A percentile compares a stretch with the other conserved stretches of the same genome.
Evolutionary conservation across 2,888 invertebrate genomes (phyloP).

Genomic region (Tuta absoluta): DNA sequence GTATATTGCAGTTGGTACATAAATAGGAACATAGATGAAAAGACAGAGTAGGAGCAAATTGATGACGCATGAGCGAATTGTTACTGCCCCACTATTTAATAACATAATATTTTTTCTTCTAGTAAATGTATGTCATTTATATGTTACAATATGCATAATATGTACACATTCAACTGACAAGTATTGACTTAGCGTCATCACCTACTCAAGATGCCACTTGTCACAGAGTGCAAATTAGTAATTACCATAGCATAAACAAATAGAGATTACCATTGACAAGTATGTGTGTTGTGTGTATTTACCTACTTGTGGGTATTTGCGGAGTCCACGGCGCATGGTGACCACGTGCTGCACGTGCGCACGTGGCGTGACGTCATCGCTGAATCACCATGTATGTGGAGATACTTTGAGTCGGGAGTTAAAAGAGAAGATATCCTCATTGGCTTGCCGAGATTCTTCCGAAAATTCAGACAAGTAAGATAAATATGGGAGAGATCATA

Average conservation of each 20-base stretch:
- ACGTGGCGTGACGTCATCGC: slow-evolving; percentile 41
- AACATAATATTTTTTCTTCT: not conserved
- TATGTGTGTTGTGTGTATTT: slow-evolving; percentile 15
- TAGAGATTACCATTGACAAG: slow-evolving; percentile 22
- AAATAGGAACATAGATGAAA: no score
- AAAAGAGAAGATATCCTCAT: no score
- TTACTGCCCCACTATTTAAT: not conserved
- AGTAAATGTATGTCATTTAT: not conserved
- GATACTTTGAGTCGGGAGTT: not conserved
- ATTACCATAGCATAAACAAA: slow-evolving; percentile 19
- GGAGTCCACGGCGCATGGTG: slow-evolving; percentile 38
- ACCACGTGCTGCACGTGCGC: slow-evolving; percentile 39
- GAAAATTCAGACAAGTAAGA: no score
- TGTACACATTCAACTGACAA: slow-evolving; percentile 5
- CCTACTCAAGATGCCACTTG: slow-evolving; percentile 17
- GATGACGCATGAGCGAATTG: no score
- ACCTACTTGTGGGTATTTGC: slow-evolving; percentile 15
- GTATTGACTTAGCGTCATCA: slow-evolving; percentile 14
- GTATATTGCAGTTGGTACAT: no score
- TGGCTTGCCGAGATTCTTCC: no score
- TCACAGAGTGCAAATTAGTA: not conserved
- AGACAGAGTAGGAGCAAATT: no score
- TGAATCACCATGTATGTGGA: slow-evolving; percentile 34
- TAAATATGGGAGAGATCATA: no score
- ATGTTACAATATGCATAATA: not conserved